Base-by-base conservation (phyloP, 1,140 invertebrate genomes). In the Parasteatoda tepidariorum region DNA sequence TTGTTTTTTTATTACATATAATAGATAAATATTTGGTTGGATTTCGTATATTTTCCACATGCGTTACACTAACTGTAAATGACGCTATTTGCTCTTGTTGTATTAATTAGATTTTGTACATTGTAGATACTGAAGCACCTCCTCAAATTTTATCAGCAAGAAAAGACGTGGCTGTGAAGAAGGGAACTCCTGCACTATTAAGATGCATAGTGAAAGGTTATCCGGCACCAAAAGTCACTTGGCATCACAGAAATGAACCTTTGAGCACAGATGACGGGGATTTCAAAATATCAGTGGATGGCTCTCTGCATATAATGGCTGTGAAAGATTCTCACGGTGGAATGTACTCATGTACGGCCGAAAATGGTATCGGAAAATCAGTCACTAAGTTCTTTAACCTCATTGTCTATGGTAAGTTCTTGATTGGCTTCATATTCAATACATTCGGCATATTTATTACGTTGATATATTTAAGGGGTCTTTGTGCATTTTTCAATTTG, bases 171-270 rank as follows among this genome's bases (percentile, higher is more conserved):
- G 91, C 93, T 22, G 94, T 94, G 2, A 91, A 92, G 54, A 89
- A 96, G 68, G 93, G 93, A 68, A 89, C 91, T 2, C 93, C 94
- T 9, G 91, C 94, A 5, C 88, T 91, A 28, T 89, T 97, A 2
- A 92, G 94, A 83, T 97, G 96, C 89, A 93, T 93, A 85, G 94
- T 95, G n/a, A 92, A 94, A 87, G 96, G 95, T 38, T 93, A 92
- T 91, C 96, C 96, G 0, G 88, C 91, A 55, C 95, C 96, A 0
- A 89, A 91, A 22, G 93, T 97, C 24, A 94, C 93, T 18, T 97
- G 96, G 96, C 54, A 41, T 13, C 78, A 82, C 28, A 82, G 30
- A 22, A 71, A 82, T 26, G 66, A 62, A 11, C 78, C 57, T 4
- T 24, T 82, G 7, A 24, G 7, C 24, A 34, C 66, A 31, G 66